Percentiles rank a stretch among this genome's conserved stretches.
These are phyloP conservation scores for Pocillopora meandrina DNA, from an alignment of 92 coral and sea anemone genomes.

Conservation along the genomic window DNA sequence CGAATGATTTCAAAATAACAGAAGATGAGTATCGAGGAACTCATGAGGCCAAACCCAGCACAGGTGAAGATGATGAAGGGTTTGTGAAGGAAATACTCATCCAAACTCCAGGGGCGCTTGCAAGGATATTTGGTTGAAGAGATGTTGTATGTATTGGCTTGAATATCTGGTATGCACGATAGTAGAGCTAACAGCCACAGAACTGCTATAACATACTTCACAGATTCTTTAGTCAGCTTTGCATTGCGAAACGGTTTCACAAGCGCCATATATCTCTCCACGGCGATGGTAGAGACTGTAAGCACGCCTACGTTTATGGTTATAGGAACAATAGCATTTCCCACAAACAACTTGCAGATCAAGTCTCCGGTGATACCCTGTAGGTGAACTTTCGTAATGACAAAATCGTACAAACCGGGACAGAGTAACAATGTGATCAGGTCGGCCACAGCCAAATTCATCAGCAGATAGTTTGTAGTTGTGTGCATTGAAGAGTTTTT, in stretches of 20 bases:
- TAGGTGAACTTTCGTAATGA: slow-evolving; percentile 39
- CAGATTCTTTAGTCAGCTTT: slow-evolving; percentile 14
- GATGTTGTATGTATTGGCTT: slow-evolving; percentile 26
- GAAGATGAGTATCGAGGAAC: slow-evolving; percentile 20
- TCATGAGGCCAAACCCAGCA: slow-evolving; percentile 30
- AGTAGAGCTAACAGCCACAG: slow-evolving; percentile 27
- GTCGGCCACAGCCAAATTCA: slow-evolving; percentile 62
- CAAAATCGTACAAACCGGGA: slow-evolving; percentile 61
- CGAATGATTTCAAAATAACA: slow-evolving; percentile 56
- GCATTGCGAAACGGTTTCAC: slow-evolving; percentile 38
- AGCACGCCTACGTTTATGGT: slow-evolving; percentile 49
- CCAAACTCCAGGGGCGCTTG: slow-evolving; percentile 53
- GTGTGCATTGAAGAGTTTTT: slow-evolving; percentile 56
- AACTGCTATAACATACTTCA: slow-evolving; percentile 14
- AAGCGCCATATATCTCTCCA: slow-evolving; percentile 60
- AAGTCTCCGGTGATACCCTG: slow-evolving; percentile 39
- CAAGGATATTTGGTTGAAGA: slow-evolving; percentile 33
- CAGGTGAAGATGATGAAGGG: slow-evolving; percentile 45
- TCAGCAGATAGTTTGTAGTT: slow-evolving; percentile 54
- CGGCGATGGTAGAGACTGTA: slow-evolving; percentile 46
- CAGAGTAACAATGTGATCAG: slow-evolving; percentile 49
- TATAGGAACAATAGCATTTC: slow-evolving; percentile 59
- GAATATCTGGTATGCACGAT: slow-evolving; percentile 46
- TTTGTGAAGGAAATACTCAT: slow-evolving; percentile 26
- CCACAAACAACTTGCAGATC: slow-evolving; percentile 59